These are phyloP conservation scores for Paragorgia papillata DNA, from an alignment of 92 coral and sea anemone species.

Conservation along the genomic window DNA sequence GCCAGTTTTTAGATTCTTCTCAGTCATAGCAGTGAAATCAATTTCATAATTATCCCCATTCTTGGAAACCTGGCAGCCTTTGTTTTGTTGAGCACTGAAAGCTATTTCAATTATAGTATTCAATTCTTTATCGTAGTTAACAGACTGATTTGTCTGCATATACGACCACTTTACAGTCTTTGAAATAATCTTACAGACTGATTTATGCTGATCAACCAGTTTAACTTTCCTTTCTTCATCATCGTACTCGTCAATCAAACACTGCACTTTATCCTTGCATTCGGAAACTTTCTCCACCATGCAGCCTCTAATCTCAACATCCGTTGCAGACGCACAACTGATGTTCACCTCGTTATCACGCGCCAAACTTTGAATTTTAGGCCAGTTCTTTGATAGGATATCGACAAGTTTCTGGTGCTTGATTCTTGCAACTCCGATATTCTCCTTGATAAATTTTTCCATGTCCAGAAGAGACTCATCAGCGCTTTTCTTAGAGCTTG, in stretches of 20 bases:
- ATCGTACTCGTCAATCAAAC: no score
- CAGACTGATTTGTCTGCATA: neutral
- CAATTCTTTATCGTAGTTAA: neutral
- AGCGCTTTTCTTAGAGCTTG: neutral
- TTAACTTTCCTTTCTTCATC: no score
- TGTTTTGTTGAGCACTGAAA: neutral
- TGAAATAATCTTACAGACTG: conserved; percentile 9
- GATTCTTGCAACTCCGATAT: neutral
- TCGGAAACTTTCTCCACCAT: no score
- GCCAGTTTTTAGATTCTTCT: neutral
- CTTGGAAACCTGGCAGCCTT: conserved; percentile 1
- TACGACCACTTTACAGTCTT: conserved; percentile 34
- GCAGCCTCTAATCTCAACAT: no score
- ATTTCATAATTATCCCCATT: neutral
- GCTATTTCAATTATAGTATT: neutral
- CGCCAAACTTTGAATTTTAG: neutral
- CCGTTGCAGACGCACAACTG: conserved; percentile 52
- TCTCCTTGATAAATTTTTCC: neutral
- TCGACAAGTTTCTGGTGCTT: conserved; percentile 3
- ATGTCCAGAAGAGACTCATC: neutral
- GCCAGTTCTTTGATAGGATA: neutral
- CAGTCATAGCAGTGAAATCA: neutral
- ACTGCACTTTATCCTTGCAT: neutral
- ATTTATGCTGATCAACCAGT: no score
- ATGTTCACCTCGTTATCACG: neutral